phyloP scores from a whole-genome alignment of 2,797 vertebrate genomes.

The Sciurus carolinensis region DNA sequence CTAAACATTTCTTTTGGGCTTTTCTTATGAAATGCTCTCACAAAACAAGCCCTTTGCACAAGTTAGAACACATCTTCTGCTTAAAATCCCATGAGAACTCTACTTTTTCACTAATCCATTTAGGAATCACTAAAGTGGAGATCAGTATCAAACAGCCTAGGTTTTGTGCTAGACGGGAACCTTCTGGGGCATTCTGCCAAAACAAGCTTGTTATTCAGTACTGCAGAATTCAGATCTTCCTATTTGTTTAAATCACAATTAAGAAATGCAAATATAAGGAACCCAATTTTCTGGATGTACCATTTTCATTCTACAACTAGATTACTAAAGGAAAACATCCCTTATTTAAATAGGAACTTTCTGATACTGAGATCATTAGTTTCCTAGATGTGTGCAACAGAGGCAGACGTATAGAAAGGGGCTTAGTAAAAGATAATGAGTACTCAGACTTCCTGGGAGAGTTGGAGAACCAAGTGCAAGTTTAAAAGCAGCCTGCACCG shows the following conservation, averaged over 20 bases:
- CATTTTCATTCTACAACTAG: background rate
- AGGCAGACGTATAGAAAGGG: background rate
- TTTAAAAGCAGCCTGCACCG: background rate
- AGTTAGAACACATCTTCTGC: background rate
- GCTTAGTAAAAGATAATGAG: background rate
- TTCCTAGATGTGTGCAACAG: background rate
- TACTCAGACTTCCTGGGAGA: background rate
- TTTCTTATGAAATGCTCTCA: background rate
- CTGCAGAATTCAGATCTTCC: background rate
- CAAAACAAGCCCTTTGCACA: background rate
- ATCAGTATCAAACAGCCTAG: background rate
- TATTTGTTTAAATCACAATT: background rate
- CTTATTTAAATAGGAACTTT: background rate
- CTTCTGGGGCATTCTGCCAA: background rate
- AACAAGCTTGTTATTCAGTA: background rate
- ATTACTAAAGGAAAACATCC: background rate
- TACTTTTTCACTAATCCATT: background rate
- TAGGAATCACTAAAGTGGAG: background rate
- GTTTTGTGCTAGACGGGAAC: background rate
- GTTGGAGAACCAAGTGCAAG: rapidly evolving
- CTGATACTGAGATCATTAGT: background rate
- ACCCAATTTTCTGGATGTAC: background rate
- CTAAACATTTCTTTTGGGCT: background rate
- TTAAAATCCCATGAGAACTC: background rate
- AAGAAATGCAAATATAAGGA: background rate